Percentiles rank a stretch among this genome's conserved stretches.
phyloP scores from a whole-genome alignment of 1,140 invertebrate genomes.

The Caenorhabditis briggsae region DNA sequence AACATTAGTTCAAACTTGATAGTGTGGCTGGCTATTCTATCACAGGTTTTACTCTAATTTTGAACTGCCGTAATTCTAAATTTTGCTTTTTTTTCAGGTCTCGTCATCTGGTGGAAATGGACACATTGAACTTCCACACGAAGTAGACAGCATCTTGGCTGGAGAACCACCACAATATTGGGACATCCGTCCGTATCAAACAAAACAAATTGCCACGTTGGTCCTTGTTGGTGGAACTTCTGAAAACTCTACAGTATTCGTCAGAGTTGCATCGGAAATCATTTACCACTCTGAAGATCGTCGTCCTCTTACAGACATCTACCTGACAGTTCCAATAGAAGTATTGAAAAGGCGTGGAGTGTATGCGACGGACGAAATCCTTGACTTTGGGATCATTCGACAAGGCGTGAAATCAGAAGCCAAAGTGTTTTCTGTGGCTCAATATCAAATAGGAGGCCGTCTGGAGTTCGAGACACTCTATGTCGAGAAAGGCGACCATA shows the following conservation, averaged over 20 bases:
- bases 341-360: slow-evolving; percentile 84
- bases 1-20: too few species aligned
- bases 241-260: slow-evolving; percentile 59
- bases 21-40: too few species aligned
- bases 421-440: slow-evolving; percentile 57
- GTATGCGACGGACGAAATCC: slow-evolving; percentile 84
- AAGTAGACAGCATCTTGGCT: slow-evolving; percentile 45
- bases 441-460: slow-evolving; percentile 57
- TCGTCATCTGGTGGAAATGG: slow-evolving; percentile 58
- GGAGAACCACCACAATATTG: slow-evolving; percentile 60
- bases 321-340: slow-evolving; percentile 90
- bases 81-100: slow-evolving; percentile 55
- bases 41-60: too few species aligned
- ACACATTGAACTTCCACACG: slow-evolving; percentile 58
- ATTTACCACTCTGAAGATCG: slow-evolving; percentile 8
- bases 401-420: slow-evolving; percentile 56
- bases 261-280: slow-evolving; percentile 43
- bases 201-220: slow-evolving; percentile 82
- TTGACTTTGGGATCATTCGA: slow-evolving; percentile 86
- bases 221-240: slow-evolving; percentile 81
- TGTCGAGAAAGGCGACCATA: slow-evolving; percentile 62
- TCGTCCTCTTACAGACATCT: slow-evolving; percentile 75
- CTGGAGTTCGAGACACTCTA: slow-evolving; percentile 63
- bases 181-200: slow-evolving; percentile 85
- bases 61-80: too few species aligned